Evolutionary conservation across 2,888 invertebrate genomes (phyloP).

Genomic region (Catocala sponsa): DNA sequence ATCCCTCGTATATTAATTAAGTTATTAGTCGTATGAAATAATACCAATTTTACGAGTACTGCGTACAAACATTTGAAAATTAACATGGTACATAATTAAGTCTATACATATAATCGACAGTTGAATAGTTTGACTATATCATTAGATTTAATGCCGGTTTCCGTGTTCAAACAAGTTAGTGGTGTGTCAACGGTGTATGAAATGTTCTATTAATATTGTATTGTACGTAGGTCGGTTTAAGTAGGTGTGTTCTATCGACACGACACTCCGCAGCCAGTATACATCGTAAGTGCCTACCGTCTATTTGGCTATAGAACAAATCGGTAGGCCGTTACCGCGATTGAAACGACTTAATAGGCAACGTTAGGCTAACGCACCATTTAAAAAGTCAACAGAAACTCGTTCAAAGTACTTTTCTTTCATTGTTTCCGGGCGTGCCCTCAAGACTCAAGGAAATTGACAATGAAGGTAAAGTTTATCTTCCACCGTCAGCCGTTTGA

Average conservation of each 20-base stretch:
- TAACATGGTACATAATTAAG: slow-evolving; percentile 43
- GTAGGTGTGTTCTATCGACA: no score
- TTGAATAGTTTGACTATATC: slow-evolving; percentile 30
- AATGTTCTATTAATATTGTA: slow-evolving; percentile 14
- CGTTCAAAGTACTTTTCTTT: slow-evolving; percentile 80
- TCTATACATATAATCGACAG: slow-evolving; percentile 38
- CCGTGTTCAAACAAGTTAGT: slow-evolving; percentile 9
- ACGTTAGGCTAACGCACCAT: slow-evolving; percentile 70
- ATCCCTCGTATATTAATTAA: slow-evolving; percentile 43
- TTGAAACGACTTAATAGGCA: slow-evolving; percentile 54
- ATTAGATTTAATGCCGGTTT: slow-evolving; percentile 28
- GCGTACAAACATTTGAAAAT: slow-evolving; percentile 32
- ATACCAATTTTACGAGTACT: slow-evolving; percentile 37
- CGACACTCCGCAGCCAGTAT: neutral
- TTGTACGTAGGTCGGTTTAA: slow-evolving; percentile 1
- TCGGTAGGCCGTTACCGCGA: slow-evolving; percentile 44
- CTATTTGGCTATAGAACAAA: slow-evolving; percentile 35
- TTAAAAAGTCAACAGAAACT: slow-evolving; percentile 80
- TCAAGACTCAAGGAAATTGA: slow-evolving; percentile 83
- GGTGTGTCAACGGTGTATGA: slow-evolving; percentile 2
- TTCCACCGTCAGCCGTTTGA: slow-evolving; percentile 82
- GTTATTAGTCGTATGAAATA: slow-evolving; percentile 43
- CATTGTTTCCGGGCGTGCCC: slow-evolving; percentile 79
- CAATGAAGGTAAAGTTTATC: slow-evolving; percentile 87
- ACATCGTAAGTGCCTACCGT: slow-evolving; percentile 12